Evolutionary conservation across 2,888 invertebrate species (phyloP).

Genomic region (Callosobruchus maculatus): DNA sequence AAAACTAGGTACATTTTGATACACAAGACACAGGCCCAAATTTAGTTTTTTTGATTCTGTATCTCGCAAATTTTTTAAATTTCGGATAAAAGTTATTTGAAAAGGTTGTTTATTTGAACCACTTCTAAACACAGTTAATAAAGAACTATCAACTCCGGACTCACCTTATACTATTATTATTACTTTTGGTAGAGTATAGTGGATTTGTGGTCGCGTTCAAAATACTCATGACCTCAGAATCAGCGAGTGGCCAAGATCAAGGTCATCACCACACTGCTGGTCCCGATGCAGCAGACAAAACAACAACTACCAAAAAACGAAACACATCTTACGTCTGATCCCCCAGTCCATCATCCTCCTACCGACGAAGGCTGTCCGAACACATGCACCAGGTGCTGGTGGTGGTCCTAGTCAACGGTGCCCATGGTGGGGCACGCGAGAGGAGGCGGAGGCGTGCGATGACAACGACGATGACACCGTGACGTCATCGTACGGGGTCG

Average conservation of each 20-base stretch:
- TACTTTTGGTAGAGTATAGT: too few relatives aligned
- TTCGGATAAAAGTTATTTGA: too few relatives aligned
- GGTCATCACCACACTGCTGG: background rate
- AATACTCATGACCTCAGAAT: background rate
- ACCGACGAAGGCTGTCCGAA: background rate
- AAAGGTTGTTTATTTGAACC: too few relatives aligned
- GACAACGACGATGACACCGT: background rate
- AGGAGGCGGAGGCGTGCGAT: background rate
- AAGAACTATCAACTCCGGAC: too few relatives aligned
- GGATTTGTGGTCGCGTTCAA: too few relatives aligned
- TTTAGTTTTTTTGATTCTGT: too few relatives aligned
- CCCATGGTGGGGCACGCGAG: background rate
- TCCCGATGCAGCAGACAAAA: background rate
- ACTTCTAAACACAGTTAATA: too few relatives aligned
- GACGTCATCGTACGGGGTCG: background rate
- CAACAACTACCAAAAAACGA: background rate
- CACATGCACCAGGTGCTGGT: slow-evolving; percentile 19
- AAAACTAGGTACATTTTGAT: too few relatives aligned
- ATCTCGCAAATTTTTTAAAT: too few relatives aligned
- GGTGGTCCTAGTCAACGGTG: background rate
- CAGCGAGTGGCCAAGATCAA: background rate
- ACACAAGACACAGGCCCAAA: too few relatives aligned
- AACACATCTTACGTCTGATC: slow-evolving; percentile 62
- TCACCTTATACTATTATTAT: too few relatives aligned
- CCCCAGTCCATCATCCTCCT: slow-evolving; percentile 70